Evolutionary conservation across 2,888 invertebrate genomes (phyloP).

Genomic region (Aphidius colemani): DNA sequence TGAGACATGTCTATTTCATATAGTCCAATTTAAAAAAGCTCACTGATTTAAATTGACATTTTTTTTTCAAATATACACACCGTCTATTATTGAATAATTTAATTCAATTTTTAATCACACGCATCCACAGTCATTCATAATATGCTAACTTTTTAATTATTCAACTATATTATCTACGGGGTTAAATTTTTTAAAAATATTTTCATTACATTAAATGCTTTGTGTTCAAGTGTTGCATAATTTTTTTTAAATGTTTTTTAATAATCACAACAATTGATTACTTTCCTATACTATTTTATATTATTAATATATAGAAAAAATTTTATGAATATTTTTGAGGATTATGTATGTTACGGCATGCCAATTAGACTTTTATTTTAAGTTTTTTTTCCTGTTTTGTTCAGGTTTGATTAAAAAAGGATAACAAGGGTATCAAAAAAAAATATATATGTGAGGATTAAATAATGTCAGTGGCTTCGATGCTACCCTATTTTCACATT

Average conservation of each 20-base stretch:
- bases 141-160: not conserved
- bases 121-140: too few species aligned
- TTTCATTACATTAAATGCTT: too few species aligned
- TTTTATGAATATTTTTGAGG: not conserved
- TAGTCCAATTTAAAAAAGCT: not conserved
- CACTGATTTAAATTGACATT: slow-evolving; percentile 5
- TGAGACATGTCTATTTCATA: slow-evolving; percentile 17
- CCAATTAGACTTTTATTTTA: not conserved
- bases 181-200: not conserved
- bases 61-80: not conserved
- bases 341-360: not conserved
- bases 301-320: not conserved
- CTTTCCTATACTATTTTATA: too few species aligned
- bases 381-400: not conserved
- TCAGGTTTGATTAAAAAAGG: not conserved
- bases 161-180: not conserved
- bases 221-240: too few species aligned
- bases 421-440: not conserved
- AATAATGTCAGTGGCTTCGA: too few species aligned
- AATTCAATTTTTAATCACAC: not conserved
- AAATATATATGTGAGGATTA: not conserved
- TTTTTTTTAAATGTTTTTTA: too few species aligned
- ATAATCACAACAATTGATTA: too few species aligned
- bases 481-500: too few species aligned
- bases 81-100: not conserved